Percentiles rank a stretch among this genome's conserved stretches.
These are phyloP conservation scores for Elegia similella DNA, from an alignment of 2,888 invertebrate genomes.

Conservation along the genomic window DNA sequence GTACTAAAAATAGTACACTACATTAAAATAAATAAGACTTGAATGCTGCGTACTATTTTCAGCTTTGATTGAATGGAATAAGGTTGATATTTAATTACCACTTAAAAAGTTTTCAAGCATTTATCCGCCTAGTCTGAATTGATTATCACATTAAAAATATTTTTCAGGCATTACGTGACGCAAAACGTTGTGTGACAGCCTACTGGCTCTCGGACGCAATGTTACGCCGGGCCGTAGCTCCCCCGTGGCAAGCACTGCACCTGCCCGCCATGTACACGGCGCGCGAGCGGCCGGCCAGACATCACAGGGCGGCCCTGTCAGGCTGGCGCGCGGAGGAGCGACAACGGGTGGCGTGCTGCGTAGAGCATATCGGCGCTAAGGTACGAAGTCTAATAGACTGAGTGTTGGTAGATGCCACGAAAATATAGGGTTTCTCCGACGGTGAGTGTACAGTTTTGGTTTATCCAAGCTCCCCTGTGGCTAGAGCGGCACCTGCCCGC, in stretches of 20 bases:
- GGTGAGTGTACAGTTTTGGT: too few species aligned
- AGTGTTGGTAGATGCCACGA: too few species aligned
- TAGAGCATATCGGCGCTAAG: conserved; percentile 92
- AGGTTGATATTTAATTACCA: too few species aligned
- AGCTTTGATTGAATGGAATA: too few species aligned
- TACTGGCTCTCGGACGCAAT: conserved; percentile 96
- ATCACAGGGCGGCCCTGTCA: conserved; percentile 91
- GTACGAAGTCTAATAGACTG: conserved; percentile 56
- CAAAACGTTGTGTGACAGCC: conserved; percentile 89
- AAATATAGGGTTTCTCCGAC: too few species aligned
- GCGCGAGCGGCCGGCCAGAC: conserved; percentile 86
- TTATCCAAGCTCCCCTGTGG: conserved; percentile 95
- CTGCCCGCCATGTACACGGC: conserved; percentile 88
- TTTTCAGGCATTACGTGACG: conserved; percentile 84
- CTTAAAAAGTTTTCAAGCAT: too few species aligned
- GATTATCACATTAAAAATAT: too few species aligned
- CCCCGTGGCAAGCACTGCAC: conserved; percentile 97
- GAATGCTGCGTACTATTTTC: too few species aligned
- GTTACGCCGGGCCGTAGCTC: conserved; percentile 90
- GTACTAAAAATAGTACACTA: too few species aligned
- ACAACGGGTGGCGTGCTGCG: conserved; percentile 90
- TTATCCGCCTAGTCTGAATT: too few species aligned
- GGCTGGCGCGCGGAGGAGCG: conserved; percentile 96
- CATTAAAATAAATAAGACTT: too few species aligned
- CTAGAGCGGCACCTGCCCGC: conserved; percentile 95